phyloP scores from a whole-genome alignment of 2,797 vertebrate species.

The Pteropus rufus region DNA sequence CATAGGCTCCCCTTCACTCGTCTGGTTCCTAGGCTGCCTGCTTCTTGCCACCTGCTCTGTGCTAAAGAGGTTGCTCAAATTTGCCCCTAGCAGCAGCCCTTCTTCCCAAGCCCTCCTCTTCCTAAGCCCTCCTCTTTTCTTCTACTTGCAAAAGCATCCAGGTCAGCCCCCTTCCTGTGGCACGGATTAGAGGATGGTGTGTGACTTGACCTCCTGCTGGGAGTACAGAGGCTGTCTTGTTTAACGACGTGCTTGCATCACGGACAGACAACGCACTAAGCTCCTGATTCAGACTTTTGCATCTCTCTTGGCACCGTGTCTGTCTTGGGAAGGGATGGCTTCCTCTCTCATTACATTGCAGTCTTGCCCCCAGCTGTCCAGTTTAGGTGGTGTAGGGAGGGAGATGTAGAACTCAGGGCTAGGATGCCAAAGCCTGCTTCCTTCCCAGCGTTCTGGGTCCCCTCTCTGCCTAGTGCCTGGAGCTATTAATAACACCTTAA shows the following conservation, averaged over 20 bases:
- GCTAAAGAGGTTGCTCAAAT: neutral
- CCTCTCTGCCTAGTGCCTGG: neutral
- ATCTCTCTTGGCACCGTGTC: neutral
- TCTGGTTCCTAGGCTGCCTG: neutral
- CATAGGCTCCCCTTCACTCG: neutral
- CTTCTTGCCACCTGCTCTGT: neutral
- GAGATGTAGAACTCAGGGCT: neutral
- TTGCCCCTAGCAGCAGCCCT: neutral
- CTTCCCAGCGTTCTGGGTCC: neutral
- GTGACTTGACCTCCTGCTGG: neutral
- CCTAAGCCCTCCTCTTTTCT: neutral
- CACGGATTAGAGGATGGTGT: neutral
- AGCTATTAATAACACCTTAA: neutral
- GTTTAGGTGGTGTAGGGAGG: neutral
- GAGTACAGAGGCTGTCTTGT: neutral
- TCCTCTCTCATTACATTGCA: neutral
- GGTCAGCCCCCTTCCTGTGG: neutral
- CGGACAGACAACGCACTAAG: neutral
- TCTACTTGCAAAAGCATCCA: neutral
- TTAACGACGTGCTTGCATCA: neutral
- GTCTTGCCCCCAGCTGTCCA: neutral
- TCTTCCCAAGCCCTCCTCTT: neutral
- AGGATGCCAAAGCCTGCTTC: neutral
- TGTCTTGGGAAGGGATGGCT: neutral
- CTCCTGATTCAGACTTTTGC: neutral